Evolutionary conservation across 35 echinoderm and acorn worm species (phyloP).

Genomic region (Diadema setosum): DNA sequence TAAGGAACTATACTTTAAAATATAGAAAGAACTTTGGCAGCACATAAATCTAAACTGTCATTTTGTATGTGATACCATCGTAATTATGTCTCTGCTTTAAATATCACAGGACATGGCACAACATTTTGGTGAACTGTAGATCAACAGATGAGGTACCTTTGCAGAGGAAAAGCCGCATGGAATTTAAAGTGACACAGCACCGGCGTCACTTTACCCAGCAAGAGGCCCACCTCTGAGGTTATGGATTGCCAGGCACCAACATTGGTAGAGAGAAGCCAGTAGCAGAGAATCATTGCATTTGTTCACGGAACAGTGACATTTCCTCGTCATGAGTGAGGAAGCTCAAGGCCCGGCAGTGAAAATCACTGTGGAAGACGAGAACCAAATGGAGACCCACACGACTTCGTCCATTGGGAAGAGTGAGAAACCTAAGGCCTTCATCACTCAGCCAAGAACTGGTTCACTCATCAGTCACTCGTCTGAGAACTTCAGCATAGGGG

Average conservation of each 20-base stretch:
- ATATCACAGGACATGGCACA: too few relatives aligned
- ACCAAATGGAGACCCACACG: not conserved
- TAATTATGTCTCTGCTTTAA: too few relatives aligned
- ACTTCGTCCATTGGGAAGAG: not conserved
- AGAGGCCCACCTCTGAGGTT: not conserved
- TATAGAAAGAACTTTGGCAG: too few relatives aligned
- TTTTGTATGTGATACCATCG: too few relatives aligned
- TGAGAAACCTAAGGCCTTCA: slow-evolving; percentile 28
- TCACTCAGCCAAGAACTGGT: slow-evolving; percentile 44
- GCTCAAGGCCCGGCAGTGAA: not conserved
- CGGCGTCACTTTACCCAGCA: too few relatives aligned
- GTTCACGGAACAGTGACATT: not conserved
- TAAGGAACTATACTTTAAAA: too few relatives aligned
- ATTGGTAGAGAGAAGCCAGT: not conserved
- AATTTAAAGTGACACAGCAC: too few relatives aligned
- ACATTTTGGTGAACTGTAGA: too few relatives aligned
- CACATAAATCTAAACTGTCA: too few relatives aligned
- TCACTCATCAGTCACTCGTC: slow-evolving; percentile 27
- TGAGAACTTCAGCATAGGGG: not conserved
- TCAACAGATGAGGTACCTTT: too few relatives aligned
- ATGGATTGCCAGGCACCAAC: not conserved
- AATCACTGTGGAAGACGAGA: not conserved
- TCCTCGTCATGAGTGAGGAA: not conserved
- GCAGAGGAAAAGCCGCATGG: too few relatives aligned
- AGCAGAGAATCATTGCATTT: not conserved